Conservation (phyloP, 1,140 invertebrate species). For the Lasioglossum albipes region DNA sequence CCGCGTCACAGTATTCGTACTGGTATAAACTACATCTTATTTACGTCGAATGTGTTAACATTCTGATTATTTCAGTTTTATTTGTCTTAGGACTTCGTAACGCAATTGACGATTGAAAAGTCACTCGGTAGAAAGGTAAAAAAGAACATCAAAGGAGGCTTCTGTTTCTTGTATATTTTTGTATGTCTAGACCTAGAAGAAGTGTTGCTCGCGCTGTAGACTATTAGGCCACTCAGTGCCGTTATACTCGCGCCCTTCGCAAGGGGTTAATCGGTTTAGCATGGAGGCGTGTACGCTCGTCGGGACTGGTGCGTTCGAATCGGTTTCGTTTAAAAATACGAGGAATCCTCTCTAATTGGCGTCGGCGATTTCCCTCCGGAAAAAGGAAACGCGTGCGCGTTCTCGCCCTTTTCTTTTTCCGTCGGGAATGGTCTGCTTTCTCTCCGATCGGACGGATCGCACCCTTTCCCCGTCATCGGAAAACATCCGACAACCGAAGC, state of each 20-base stretch:
- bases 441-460: slow-evolving; percentile 34
- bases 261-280: too few species aligned
- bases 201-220: neutral
- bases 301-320: too few species aligned
- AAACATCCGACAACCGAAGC: slow-evolving; percentile 12
- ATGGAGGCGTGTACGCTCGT: too few species aligned
- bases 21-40: too few species aligned
- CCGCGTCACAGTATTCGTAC: too few species aligned
- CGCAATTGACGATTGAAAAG: too few species aligned
- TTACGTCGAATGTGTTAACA: too few species aligned
- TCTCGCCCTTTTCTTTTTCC: slow-evolving; percentile 36
- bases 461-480: slow-evolving; percentile 44
- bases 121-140: too few species aligned
- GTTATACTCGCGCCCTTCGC: neutral
- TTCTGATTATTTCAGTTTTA: too few species aligned
- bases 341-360: slow-evolving; percentile 18
- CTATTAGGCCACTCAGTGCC: neutral
- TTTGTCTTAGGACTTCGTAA: too few species aligned
- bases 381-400: slow-evolving; percentile 1
- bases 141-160: too few species aligned
- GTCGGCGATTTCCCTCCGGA: neutral
- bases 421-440: slow-evolving; percentile 42
- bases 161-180: neutral
- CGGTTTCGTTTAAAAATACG: neutral
- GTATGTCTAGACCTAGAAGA: neutral